Conservation (phyloP, 2,113 vertebrate species). For the cattle (Bos taurus) region DNA sequence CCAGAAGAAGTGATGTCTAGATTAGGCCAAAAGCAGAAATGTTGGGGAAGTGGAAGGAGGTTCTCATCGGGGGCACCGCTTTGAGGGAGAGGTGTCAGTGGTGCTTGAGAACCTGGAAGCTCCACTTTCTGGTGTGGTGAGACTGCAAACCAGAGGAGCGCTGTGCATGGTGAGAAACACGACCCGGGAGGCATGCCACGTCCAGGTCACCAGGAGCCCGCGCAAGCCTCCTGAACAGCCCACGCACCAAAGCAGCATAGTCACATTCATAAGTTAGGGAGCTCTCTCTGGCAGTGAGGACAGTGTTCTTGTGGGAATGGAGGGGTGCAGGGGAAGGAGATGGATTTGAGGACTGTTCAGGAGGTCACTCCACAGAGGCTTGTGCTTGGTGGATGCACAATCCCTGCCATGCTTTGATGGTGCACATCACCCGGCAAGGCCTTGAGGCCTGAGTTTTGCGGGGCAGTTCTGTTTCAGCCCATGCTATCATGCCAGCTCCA, state of each 20-base stretch:
- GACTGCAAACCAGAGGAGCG: neutral
- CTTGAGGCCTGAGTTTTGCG: neutral
- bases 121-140: neutral
- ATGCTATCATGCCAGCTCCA: neutral
- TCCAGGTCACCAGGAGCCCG: neutral
- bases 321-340: neutral
- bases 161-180: accelerated
- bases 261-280: neutral
- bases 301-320: too few species aligned
- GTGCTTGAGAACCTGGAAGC: neutral
- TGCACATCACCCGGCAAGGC: neutral
- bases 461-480: neutral
- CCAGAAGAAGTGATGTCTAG: neutral
- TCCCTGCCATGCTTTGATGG: neutral
- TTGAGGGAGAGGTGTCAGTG: neutral
- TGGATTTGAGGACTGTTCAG: neutral
- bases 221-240: neutral
- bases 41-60: neutral
- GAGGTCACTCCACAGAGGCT: neutral
- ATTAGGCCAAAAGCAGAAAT: neutral
- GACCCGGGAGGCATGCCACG: accelerated
- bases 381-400: neutral
- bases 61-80: neutral
- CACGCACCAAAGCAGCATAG: neutral
- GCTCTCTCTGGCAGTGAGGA: neutral